Conservation (phyloP, 1,140 invertebrate species). For the Prorops nasuta region DNA sequence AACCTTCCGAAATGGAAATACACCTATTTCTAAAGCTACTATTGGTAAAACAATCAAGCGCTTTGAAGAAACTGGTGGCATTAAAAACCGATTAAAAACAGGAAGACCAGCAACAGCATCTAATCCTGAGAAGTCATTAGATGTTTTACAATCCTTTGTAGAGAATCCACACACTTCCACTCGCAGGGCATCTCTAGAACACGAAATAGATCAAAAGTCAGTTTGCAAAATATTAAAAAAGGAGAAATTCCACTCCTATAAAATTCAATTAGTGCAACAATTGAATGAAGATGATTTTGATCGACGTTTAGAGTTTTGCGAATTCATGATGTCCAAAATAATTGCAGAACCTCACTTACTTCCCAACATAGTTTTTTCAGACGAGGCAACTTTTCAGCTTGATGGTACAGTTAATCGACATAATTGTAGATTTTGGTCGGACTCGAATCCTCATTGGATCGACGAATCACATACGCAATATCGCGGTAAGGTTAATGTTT, state of each 20-base stretch:
- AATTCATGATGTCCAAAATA: conserved; percentile 17
- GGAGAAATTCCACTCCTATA: no score
- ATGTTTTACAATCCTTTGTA: conserved; percentile 13
- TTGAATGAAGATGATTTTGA: no score
- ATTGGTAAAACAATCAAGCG: no score
- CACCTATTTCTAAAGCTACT: no score
- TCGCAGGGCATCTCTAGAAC: conserved; percentile 1
- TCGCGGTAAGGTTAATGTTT: conserved; percentile 37
- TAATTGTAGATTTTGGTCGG: conserved; percentile 32
- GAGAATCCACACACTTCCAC: conserved; percentile 9
- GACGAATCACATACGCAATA: conserved; percentile 28
- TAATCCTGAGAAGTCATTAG: conserved; percentile 6
- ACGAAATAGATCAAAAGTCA: not conserved
- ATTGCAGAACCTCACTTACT: conserved; percentile 21
- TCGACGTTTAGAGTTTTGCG: conserved; percentile 17
- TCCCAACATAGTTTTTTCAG: conserved; percentile 28
- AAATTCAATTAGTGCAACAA: conserved; percentile 17
- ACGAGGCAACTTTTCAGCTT: conserved; percentile 30
- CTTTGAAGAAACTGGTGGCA: not conserved
- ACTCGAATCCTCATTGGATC: conserved; percentile 27
- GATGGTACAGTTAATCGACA: conserved; percentile 25
- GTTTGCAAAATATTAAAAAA: conserved; percentile 8
- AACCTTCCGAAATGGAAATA: no score
- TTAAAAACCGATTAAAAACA: conserved; percentile 6
- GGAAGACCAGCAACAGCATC: no score